Conservation (phyloP, 2,797 vertebrate genomes). For the Trachops cirrhosus region DNA sequence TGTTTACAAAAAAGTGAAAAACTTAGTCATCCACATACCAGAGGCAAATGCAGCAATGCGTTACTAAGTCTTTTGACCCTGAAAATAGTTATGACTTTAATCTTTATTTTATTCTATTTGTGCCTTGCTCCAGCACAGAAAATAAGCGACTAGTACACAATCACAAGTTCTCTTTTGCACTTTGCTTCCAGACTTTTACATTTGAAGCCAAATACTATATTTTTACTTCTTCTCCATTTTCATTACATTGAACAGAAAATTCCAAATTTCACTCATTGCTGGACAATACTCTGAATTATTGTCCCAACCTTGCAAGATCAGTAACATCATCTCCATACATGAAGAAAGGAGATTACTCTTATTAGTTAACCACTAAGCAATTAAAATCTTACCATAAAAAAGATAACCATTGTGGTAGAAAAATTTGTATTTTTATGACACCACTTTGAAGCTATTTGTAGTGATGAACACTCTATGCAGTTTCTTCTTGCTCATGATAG, state of each 20-base stretch:
- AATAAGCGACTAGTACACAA: neutral
- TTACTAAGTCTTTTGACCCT: neutral
- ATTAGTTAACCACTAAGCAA: neutral
- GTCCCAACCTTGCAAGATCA: neutral
- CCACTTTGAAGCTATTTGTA: neutral
- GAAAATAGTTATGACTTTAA: neutral
- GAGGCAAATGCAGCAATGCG: neutral
- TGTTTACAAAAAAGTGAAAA: neutral
- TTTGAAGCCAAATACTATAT: neutral
- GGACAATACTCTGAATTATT: neutral
- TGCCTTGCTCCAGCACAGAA: neutral
- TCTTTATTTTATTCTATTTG: neutral
- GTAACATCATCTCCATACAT: neutral
- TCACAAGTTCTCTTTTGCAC: neutral
- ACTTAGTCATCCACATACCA: neutral
- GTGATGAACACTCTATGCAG: neutral
- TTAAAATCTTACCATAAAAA: neutral
- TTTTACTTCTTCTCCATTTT: slow-evolving; percentile 15
- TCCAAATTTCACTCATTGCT: neutral
- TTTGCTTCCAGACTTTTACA: neutral
- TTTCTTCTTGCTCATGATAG: slow-evolving; percentile 33
- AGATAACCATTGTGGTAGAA: neutral
- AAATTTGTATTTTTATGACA: neutral
- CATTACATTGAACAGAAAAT: neutral
- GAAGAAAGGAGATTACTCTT: neutral